These are phyloP conservation scores for Acronicta leporina DNA, from an alignment of 2,888 invertebrate species.

Conservation along the genomic window DNA sequence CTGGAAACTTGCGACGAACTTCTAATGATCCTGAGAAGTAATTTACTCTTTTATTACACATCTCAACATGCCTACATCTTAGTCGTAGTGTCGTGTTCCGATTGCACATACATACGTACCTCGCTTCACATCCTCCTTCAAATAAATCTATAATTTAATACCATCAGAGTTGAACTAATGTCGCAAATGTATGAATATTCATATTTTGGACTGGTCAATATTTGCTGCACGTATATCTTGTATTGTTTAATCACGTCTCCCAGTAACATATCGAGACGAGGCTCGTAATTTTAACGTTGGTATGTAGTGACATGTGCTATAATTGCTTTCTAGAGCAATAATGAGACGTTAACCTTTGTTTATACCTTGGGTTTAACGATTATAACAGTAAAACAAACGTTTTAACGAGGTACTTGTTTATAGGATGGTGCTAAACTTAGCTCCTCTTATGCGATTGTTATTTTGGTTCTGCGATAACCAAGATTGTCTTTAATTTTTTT, in stretches of 20 bases:
- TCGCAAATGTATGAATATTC: neutral
- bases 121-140: neutral
- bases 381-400: conserved; percentile 1
- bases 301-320: neutral
- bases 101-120: too few species aligned
- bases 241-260: neutral
- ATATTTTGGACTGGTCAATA: neutral
- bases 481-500: too few species aligned
- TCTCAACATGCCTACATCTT: too few species aligned
- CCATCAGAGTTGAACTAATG: neutral
- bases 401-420: neutral
- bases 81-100: too few species aligned
- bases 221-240: neutral
- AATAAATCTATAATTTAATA: neutral
- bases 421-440: neutral
- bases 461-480: neutral
- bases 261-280: neutral
- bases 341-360: conserved; percentile 1
- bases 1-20: too few species aligned
- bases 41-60: too few species aligned
- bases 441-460: neutral
- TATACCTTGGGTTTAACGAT: neutral
- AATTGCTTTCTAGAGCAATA: conserved; percentile 2
- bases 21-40: too few species aligned
- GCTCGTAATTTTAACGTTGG: conserved; percentile 3